Conservation (phyloP, 23 tunicate genomes). For the Aplidium turbinatum region DNA sequence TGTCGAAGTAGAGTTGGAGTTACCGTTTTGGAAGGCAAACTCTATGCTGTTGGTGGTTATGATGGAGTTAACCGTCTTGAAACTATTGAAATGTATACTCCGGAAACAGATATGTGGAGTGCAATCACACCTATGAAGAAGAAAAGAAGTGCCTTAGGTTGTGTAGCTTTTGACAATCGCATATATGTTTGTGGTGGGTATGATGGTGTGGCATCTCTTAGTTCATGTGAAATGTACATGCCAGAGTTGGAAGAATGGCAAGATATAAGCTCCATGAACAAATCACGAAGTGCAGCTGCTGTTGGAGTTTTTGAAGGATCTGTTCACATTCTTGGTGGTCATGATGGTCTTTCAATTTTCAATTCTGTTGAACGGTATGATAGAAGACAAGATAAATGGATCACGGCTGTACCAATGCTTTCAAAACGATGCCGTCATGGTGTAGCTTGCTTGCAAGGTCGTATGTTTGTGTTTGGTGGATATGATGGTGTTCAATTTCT, state of each 20-base stretch:
- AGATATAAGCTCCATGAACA: constrained; percentile 57
- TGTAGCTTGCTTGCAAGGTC: constrained; percentile 61
- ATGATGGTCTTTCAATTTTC: constrained; percentile 90
- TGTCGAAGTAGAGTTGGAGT: constrained; percentile 92
- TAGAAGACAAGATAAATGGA: constrained; percentile 59
- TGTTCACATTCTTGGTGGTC: constrained; percentile 88
- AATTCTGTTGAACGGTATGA: constrained; percentile 78
- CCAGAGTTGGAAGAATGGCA: constrained; percentile 73
- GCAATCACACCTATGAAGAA: constrained; percentile 55
- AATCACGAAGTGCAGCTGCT: constrained; percentile 90
- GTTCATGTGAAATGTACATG: constrained; percentile 75
- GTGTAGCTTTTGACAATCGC: constrained; percentile 66
- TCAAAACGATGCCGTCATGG: constrained; percentile 91
- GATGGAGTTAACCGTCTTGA: constrained; percentile 77
- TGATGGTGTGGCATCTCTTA: constrained; percentile 71
- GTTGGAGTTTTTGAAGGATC: constrained; percentile 64
- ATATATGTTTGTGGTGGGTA: constrained; percentile 96
- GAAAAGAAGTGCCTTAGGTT: constrained; percentile 81
- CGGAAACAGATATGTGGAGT: constrained; percentile 69
- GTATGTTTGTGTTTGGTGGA: constrained; percentile 94
- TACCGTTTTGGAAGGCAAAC: constrained; percentile 65
- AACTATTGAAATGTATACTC: constrained; percentile 74
- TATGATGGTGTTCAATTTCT: constrained; percentile 90
- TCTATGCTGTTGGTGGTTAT: constrained; percentile 92
- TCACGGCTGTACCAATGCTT: constrained; percentile 65